Base-by-base conservation (phyloP, 2,113 vertebrate genomes). In the Misgurnus mizolepis region DNA sequence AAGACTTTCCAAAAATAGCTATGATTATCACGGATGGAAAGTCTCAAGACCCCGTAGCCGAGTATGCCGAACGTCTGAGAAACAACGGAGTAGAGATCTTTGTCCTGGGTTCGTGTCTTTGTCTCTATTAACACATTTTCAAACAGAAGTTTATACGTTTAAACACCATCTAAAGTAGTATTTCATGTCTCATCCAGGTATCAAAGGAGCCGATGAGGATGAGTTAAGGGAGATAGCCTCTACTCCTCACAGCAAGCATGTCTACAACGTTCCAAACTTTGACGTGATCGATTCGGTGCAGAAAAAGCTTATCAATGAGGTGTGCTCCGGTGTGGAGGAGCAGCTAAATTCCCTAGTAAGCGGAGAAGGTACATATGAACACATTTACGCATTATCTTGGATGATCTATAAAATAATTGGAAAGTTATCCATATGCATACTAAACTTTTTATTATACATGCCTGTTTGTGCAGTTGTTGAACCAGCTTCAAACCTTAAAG, bases 1-100 rank as follows among this genome's bases (percentile, higher is more conserved):
- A 94, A 92, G 91, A 88, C 71, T 98, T 97, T 90, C 98, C 98
- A 80, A 99, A 97, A 91, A 94, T 99, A 80, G 97, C 97, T 85
- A 95, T 99, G 91, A 94, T 99, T 82, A 98, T 99, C 90, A 99
- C 98, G 17, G 98, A 99, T 86, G 98, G 98, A 90, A 99, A 99
- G 92, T 98, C 98, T 68, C 98, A 99, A 89, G 98, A 99, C 45
- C 94, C 97, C 81, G 98, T 99, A 7, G 94, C 97, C 88, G 95
- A 95, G 88, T 88, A 95, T 89, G 95, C 98, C 80, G 94, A 87
- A 91, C 95, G 93, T 84, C 96, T 99, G 88, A 94, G 96, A 79
- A 94, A 94, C 87, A 92, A 94, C 49, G 98, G 97, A 90, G 96
- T 96, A 89, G 97, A 99, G 94, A 93, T 98, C 82, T 99, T 99